Evolutionary conservation across 2,797 vertebrate species (phyloP), one percentile per base, ranked within the genome.

Genomic region (Crax fasciolata): DNA sequence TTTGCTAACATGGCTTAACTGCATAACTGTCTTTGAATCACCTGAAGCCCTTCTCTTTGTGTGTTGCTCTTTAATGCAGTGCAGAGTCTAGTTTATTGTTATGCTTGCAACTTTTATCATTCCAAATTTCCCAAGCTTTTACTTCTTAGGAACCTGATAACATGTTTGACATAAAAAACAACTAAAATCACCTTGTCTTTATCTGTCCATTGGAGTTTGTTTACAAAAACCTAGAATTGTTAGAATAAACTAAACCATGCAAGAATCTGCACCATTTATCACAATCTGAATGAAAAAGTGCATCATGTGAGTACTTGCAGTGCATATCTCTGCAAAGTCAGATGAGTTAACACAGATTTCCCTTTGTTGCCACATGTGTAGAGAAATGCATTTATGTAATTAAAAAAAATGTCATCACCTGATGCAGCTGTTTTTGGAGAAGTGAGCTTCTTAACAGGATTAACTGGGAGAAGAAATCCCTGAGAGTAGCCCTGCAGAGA

Each of bases 181-280:
- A 38, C 20, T 65, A 14, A 49, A 55, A 46, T 23, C 54, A 58
- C 70, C 54, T 65, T 38, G 24, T 57, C 11, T 12, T 43, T 78
- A 28, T 6, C 2, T 63, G 19, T 58, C 19, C 0, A 0, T 17
- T 43, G 7, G 49, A 65, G 16, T 59, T 57, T 14, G 4, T n/a
- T n/a, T 55, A 14, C 14, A 25, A 41, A 39, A 39, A 4, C 0
- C 3, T 18, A 23, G 27, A 41, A 10, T 65, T 59, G 23, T 72
- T 78, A 30, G 81, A 54, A 35, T 82, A 70, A 79, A 51, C 11
- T 52, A 3, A 65, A 48, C 24, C 55, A 5, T 39, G 27, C 25
- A 74, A 51, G 48, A 67, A 63, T 39, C 21, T 28, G 9, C 44
- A 32, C 51, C 51, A 21, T 75, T 92, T 68, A 27, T 81, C 46